Conservation (phyloP, 2,888 invertebrate genomes). For the Apodemia zela region DNA sequence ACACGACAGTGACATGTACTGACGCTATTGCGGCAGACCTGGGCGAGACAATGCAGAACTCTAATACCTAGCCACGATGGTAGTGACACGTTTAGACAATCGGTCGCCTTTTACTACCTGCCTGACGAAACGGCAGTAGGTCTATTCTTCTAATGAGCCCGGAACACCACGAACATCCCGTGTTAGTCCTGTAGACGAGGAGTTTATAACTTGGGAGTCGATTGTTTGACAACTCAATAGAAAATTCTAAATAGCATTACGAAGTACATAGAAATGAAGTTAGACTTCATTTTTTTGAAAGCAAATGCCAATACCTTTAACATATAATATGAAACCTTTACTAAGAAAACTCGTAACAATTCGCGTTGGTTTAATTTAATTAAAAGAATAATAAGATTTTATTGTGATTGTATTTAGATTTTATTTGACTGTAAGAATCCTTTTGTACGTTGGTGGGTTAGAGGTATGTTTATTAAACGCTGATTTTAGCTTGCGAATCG, state of each 20-base stretch:
- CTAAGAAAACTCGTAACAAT: conserved; percentile 6
- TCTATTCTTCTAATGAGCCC: no score
- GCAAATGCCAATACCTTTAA: background rate
- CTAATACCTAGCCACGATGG: no score
- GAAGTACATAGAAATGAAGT: background rate
- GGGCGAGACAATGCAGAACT: no score
- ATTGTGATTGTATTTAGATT: conserved; percentile 15
- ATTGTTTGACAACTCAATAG: no score
- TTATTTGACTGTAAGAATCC: conserved; percentile 4
- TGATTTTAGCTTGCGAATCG: background rate
- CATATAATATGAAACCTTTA: conserved; percentile 3
- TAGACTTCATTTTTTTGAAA: background rate
- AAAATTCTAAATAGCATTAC: background rate
- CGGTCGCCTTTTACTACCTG: no score
- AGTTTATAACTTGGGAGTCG: no score
- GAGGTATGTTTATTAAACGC: background rate
- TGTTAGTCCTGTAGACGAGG: no score
- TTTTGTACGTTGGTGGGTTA: background rate
- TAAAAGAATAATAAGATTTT: conserved; percentile 15
- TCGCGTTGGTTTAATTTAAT: conserved; percentile 6
- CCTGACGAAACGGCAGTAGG: no score
- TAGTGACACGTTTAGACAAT: no score
- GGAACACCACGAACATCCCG: no score
- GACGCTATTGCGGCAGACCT: no score
- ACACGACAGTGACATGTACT: no score